A percentile compares a stretch with the other conserved stretches of the same genome.
Evolutionary conservation across 2,797 vertebrate genomes (phyloP).

Genomic region (Gobio occitaniae): DNA sequence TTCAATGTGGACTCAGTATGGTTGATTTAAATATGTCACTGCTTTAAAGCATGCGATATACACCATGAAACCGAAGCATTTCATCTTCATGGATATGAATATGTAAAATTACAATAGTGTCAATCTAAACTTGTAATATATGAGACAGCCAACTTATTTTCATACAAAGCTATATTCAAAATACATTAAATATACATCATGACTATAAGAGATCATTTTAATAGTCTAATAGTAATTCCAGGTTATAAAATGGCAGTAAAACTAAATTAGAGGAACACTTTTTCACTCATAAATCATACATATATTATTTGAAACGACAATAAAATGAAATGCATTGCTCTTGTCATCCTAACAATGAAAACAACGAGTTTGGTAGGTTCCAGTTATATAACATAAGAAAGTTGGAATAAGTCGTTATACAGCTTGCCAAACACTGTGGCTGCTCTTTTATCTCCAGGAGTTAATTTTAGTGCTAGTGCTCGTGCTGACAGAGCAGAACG

Average conservation of each 20-base stretch:
- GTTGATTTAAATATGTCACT: neutral
- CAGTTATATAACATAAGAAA: conserved; percentile 12
- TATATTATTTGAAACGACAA: neutral
- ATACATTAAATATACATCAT: neutral
- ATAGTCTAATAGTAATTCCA: neutral
- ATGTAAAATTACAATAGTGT: neutral
- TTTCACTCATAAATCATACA: conserved; percentile 3
- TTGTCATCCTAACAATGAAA: neutral
- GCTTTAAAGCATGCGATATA: neutral
- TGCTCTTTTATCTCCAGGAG: conserved; percentile 42
- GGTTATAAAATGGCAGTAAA: neutral
- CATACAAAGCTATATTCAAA: neutral
- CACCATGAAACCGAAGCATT: neutral
- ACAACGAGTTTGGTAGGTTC: neutral
- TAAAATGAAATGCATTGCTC: neutral
- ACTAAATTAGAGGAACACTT: neutral
- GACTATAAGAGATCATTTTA: neutral
- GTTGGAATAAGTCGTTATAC: conserved; percentile 26
- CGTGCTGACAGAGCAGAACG: conserved; percentile 52
- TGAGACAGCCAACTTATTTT: neutral
- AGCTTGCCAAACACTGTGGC: conserved; percentile 22
- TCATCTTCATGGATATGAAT: neutral
- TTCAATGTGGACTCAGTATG: neutral
- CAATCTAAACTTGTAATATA: neutral
- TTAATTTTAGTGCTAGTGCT: conserved; percentile 43